These are phyloP conservation scores for Pseudomyrmex pallidus DNA, from an alignment of 1,140 invertebrate genomes.

Conservation along the genomic window DNA sequence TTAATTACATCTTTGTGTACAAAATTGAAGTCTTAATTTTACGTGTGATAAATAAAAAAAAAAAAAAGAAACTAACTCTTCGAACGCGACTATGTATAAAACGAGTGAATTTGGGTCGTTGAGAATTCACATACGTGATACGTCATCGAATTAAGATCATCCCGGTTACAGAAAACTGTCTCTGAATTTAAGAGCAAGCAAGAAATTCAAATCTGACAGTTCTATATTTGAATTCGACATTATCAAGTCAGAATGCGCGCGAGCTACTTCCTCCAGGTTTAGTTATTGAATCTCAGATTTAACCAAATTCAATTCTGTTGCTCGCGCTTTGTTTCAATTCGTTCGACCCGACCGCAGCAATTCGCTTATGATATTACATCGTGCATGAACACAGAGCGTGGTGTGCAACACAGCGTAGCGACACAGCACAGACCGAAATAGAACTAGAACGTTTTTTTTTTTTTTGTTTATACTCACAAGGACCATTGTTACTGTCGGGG, in stretches of 20 bases:
- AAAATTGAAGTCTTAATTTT: slow-evolving; percentile 28
- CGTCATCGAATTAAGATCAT: background rate
- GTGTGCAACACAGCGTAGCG: slow-evolving; percentile 78
- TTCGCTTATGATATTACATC: slow-evolving; percentile 56
- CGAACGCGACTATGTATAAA: background rate
- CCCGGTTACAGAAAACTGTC: background rate
- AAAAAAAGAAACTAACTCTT: background rate
- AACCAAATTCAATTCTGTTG: slow-evolving; percentile 48
- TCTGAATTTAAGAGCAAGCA: slow-evolving; percentile 25
- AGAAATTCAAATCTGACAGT: slow-evolving; percentile 47
- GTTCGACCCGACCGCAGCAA: slow-evolving; percentile 45
- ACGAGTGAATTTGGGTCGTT: background rate
- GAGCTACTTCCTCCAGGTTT: background rate
- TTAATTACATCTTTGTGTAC: slow-evolving; percentile 17
- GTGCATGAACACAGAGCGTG: slow-evolving; percentile 58
- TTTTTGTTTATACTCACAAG: slow-evolving; percentile 92
- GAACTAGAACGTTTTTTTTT: slow-evolving; percentile 81
- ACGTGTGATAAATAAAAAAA: background rate
- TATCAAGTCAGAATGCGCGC: slow-evolving; percentile 30
- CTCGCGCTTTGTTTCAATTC: slow-evolving; percentile 46
- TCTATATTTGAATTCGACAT: slow-evolving; percentile 23
- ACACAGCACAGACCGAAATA: slow-evolving; percentile 83
- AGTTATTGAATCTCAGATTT: slow-evolving; percentile 52
- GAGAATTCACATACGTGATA: background rate
- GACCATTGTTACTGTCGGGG: slow-evolving; percentile 92